These are phyloP conservation scores for Temnopleurus reevesii DNA, from an alignment of 53 echinoderm and acorn worm species.

Conservation along the genomic window DNA sequence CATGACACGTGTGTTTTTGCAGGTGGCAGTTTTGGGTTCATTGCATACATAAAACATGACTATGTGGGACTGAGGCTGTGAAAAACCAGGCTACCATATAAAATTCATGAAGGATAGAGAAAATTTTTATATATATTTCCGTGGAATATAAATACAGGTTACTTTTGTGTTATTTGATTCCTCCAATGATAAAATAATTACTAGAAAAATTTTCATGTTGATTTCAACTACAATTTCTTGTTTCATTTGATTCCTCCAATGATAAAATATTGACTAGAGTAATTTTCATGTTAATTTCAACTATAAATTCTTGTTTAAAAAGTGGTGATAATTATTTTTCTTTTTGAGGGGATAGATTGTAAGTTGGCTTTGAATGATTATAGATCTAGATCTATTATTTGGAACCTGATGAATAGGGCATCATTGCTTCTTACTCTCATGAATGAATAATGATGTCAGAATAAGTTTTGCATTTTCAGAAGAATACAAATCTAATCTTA, in stretches of 20 bases:
- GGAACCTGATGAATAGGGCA: too few relatives aligned
- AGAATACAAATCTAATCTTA: too few relatives aligned
- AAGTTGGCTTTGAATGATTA: too few relatives aligned
- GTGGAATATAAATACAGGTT: background rate
- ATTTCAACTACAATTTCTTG: background rate
- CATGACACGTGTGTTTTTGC: slow-evolving; percentile 5
- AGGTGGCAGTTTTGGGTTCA: slow-evolving; percentile 16
- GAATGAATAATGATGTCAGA: too few relatives aligned
- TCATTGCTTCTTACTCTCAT: too few relatives aligned
- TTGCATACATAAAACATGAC: slow-evolving; percentile 35
- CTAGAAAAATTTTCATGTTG: background rate
- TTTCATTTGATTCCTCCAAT: too few relatives aligned
- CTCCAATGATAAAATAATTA: background rate
- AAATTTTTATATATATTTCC: background rate
- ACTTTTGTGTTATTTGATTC: background rate
- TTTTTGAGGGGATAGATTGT: background rate
- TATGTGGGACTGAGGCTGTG: slow-evolving; percentile 17
- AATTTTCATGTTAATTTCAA: too few relatives aligned
- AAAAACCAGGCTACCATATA: background rate
- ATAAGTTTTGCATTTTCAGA: too few relatives aligned
- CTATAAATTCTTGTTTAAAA: background rate
- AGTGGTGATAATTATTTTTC: background rate
- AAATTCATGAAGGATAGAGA: too few relatives aligned
- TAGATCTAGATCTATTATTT: too few relatives aligned
- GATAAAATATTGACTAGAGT: too few relatives aligned